These are phyloP conservation scores for Mimumesa dahlbomi DNA, from an alignment of 2,888 invertebrate genomes.

Conservation along the genomic window DNA sequence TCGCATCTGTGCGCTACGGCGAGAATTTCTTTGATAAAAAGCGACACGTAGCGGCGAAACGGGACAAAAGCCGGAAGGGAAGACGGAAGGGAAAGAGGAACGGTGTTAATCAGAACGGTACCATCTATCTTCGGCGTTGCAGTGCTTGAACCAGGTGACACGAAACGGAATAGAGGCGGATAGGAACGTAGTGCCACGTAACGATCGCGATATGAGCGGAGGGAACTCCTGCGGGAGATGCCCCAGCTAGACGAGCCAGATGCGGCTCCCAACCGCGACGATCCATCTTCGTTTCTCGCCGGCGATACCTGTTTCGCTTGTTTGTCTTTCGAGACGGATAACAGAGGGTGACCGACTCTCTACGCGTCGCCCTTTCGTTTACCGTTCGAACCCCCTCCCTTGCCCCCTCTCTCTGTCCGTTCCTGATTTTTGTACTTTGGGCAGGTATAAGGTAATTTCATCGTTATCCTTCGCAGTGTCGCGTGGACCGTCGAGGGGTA, in stretches of 20 bases:
- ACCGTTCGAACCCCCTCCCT: not conserved
- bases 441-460: too few relatives aligned
- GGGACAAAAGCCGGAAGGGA: not conserved
- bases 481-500: too few relatives aligned
- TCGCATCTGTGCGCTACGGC: too few relatives aligned
- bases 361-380: not conserved
- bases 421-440: too few relatives aligned
- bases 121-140: constrained; percentile 58
- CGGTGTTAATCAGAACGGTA: constrained; percentile 53
- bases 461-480: too few relatives aligned
- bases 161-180: constrained; percentile 48
- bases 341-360: constrained; percentile 44
- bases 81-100: constrained; percentile 5
- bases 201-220: constrained; percentile 65
- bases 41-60: constrained; percentile 22
- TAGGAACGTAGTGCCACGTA: constrained; percentile 56
- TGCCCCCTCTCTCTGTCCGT: not conserved
- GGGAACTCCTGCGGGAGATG: constrained; percentile 56
- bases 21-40: too few relatives aligned
- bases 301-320: constrained; percentile 70
- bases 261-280: constrained; percentile 61
- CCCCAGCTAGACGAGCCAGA: constrained; percentile 58
- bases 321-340: constrained; percentile 72
- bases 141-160: constrained; percentile 55
- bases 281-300: constrained; percentile 73